These are phyloP conservation scores for Lithobius niger DNA, from an alignment of 1,140 invertebrate species.

Conservation along the genomic window DNA sequence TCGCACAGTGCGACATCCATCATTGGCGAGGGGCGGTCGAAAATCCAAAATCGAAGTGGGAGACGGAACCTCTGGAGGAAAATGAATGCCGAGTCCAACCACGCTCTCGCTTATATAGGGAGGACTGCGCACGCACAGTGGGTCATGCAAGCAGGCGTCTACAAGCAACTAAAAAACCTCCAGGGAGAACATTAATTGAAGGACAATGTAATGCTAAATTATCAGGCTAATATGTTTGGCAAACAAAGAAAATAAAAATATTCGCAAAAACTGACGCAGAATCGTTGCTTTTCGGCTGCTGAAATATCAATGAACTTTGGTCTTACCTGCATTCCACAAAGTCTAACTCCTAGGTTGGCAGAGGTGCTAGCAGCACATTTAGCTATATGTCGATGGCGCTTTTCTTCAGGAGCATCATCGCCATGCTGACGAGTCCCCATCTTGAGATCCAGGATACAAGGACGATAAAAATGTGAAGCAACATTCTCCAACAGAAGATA, in stretches of 20 bases:
- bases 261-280: neutral
- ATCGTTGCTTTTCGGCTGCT: too few relatives aligned
- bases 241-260: too few relatives aligned
- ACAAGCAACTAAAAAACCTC: neutral
- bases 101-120: too few relatives aligned
- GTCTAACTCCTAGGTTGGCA: slow-evolving; percentile 32
- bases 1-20: too few relatives aligned
- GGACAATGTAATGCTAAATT: neutral
- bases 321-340: slow-evolving; percentile 41
- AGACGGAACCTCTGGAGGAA: too few relatives aligned
- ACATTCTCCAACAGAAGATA: slow-evolving; percentile 41
- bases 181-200: neutral
- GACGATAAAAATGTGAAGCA: slow-evolving; percentile 30
- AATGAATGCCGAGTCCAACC: too few relatives aligned
- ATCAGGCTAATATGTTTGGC: too few relatives aligned
- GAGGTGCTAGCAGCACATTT: slow-evolving; percentile 38
- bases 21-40: too few relatives aligned
- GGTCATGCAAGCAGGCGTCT: too few relatives aligned
- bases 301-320: too few relatives aligned
- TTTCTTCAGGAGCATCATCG: slow-evolving; percentile 36
- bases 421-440: slow-evolving; percentile 40
- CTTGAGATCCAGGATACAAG: slow-evolving; percentile 41
- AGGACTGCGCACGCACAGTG: too few relatives aligned
- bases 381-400: slow-evolving; percentile 32
- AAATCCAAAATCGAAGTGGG: too few relatives aligned